phyloP scores from a whole-genome alignment of 2,113 vertebrate genomes.

The Salminus brasiliensis region DNA sequence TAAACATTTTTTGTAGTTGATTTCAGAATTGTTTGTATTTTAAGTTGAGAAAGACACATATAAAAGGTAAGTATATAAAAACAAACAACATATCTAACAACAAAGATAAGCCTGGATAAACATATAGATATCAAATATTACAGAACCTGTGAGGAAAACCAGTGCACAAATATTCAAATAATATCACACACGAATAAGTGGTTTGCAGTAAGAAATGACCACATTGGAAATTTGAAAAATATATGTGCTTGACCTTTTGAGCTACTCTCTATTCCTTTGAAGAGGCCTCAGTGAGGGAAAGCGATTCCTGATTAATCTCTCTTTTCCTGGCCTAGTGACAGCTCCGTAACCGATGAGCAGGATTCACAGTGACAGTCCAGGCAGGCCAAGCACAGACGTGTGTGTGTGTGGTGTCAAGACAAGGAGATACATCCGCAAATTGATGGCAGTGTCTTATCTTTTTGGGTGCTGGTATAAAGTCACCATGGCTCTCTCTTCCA shows the following conservation, averaged over 20 bases:
- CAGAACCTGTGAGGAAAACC: too few species aligned
- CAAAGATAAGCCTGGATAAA: too few species aligned
- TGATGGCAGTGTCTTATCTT: conserved; percentile 13
- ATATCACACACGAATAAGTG: too few species aligned
- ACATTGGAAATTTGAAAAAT: background rate
- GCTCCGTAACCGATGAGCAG: conserved; percentile 5
- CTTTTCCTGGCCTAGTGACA: conserved; percentile 30
- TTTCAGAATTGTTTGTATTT: too few species aligned
- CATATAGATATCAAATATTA: too few species aligned
- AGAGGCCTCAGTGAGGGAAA: background rate
- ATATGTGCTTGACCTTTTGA: conserved; percentile 12
- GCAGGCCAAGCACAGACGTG: background rate
- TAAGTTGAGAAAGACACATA: too few species aligned
- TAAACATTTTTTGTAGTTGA: too few species aligned
- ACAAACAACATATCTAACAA: too few species aligned
- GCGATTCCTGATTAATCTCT: conserved; percentile 22
- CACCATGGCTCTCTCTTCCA: background rate
- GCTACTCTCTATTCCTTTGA: conserved; percentile 8
- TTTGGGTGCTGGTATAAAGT: conserved; percentile 5
- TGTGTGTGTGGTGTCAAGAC: conserved; percentile 9
- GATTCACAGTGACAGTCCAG: conserved; percentile 26
- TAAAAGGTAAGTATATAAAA: too few species aligned
- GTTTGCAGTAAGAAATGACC: background rate
- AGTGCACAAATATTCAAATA: too few species aligned
- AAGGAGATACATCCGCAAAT: conserved; percentile 9